Evolutionary conservation across 2,888 invertebrate genomes (phyloP), one percentile per base, ranked within the genome.

Genomic region (Acanthoscelides obtectus): DNA sequence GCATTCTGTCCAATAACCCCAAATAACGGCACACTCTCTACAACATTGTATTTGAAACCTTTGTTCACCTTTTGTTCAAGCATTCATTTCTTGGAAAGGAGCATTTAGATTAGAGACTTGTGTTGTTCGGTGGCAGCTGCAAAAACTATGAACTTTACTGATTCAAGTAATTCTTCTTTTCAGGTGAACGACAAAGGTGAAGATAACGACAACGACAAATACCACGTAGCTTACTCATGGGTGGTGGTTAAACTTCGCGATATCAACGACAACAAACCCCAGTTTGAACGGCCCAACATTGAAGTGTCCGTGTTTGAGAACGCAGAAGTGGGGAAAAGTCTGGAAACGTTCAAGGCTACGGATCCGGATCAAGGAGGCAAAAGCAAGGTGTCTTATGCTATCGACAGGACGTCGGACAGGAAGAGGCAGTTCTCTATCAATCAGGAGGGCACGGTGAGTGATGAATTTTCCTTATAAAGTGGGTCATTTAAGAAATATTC

Each of bases 221-320:
- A 97, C 84, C 97, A 98, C 87, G 96, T 97, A 76, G 97, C 97
- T 74, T 96, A 96, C 86, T 96, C 97, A 0, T 96, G 96, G 94
- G 96, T 98, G 72, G 94, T 94, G 75, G 96, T 98, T 27, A 94
- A 94, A 82, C 88, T 99, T 73, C 90, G 95, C 74, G 99, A 99
- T 85, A 95, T 95, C 79, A 99, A 99, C 87, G 98, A 99, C 89
- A 98, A 98, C 88, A 95, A 96, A 84, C 98, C 98, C 4, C 94
- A 94, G 82, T 98, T 96, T 84, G 96, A 97, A 82, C 90, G 93
- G 76, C 95, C 97, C 68, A 96, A 97, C 84, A 96, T 98, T 79
- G 97, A 96, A 87, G 94, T 94, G 3, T 93, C 93, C 19, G 95
- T 97, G 0, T 93, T 92, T 81, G 98, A 99, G 86, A 96, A 98